Conservation (phyloP, 2,888 invertebrate species). For the Dynastes grantii region DNA sequence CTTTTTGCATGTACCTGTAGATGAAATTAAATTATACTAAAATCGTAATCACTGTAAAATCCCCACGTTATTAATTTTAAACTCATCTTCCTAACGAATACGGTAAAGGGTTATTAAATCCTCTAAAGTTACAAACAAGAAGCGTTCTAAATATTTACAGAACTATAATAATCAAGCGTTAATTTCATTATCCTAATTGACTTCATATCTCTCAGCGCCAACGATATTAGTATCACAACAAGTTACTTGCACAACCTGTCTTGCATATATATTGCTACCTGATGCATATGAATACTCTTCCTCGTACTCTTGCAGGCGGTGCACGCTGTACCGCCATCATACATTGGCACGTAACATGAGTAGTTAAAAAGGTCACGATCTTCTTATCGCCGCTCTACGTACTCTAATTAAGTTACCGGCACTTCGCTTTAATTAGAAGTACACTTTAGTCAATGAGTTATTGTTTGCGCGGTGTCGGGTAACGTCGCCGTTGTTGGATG, state of each 20-base stretch:
- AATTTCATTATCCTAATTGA: slow-evolving; percentile 27
- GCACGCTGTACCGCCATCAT: not conserved
- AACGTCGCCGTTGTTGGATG: not conserved
- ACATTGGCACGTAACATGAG: not conserved
- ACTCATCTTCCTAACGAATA: too few relatives aligned
- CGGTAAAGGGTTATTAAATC: too few relatives aligned
- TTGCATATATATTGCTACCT: slow-evolving; percentile 24
- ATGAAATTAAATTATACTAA: too few relatives aligned
- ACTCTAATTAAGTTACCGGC: slow-evolving; percentile 34
- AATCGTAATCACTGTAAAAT: too few relatives aligned
- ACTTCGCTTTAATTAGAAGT: slow-evolving; percentile 30
- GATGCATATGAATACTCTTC: slow-evolving; percentile 8
- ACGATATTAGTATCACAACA: slow-evolving; percentile 9
- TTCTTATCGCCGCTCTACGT: slow-evolving; percentile 7
- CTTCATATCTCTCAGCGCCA: not conserved
- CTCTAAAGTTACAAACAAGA: too few relatives aligned
- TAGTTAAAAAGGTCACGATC: slow-evolving; percentile 27
- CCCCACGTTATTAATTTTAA: too few relatives aligned
- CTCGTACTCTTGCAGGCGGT: not conserved
- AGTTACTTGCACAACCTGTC: slow-evolving; percentile 6
- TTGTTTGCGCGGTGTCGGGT: slow-evolving; percentile 23
- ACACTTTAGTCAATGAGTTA: slow-evolving; percentile 37
- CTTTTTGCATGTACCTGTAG: too few relatives aligned
- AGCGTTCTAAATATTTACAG: not conserved
- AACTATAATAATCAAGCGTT: slow-evolving; percentile 1